Evolutionary conservation across 1,140 invertebrate species (phyloP), one percentile per base, ranked within the genome.

Genomic region (Apocrypta bakeri): DNA sequence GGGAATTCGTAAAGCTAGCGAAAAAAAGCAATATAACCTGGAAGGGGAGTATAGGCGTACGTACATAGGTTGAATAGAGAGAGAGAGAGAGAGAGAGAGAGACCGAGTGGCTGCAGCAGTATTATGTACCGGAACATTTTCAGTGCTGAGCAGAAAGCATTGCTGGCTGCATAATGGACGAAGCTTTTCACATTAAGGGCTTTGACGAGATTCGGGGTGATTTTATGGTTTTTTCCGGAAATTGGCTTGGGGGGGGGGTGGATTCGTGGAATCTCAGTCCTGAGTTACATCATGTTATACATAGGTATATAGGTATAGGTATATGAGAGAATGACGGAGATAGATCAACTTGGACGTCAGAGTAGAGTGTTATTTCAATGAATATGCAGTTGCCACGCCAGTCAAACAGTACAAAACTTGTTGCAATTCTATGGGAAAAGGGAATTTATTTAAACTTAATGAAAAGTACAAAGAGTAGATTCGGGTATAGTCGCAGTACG

Each of bases 151-250:
- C 11, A 33, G 29, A n/a, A n/a, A 1, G 14, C 14, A 37, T 9
- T 37, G 37, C 37, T 37, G 37, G 37, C 37, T 37, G 42, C 42
- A n/a, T 48, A 1, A 71, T 71, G 37, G 21, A n/a, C 11, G 31
- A 14, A 29, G 68, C 29, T 71, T 37, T 71, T 66, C 29, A 71
- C 29, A 9, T 72, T 24, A 27, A 63, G 8, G 29, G 27, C 31
- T 31, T 73, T 72, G 12, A 24, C 42, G 78, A 29, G 7, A 31
- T 56, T 33, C 56, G 21, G 61, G 29, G 2, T 68, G 81, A 86
- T 81, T 86, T 86, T 84, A 85, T 75, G 82, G 29, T 6, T 79
- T 79, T 82, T 83, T 72, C 82, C 61, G 63, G 82, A 83, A 83
- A 79, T 42, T 64, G 33, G 31, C 40, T 64, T 74, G 11, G 27